Base-by-base conservation (phyloP, 2,888 invertebrate genomes). In the Cordilura impudica region DNA sequence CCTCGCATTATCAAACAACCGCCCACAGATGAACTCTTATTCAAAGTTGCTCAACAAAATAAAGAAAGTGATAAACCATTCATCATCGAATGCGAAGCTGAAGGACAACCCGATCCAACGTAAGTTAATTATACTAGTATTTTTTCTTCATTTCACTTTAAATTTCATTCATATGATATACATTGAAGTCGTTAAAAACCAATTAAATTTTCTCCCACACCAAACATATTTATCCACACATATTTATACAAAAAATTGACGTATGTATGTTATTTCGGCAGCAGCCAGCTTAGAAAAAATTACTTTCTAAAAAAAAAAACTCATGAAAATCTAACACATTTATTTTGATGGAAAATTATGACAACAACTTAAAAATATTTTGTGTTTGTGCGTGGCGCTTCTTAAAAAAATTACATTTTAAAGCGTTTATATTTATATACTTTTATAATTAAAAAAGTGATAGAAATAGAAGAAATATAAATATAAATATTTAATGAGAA, bases 11-110 rank as follows among this genome's bases (percentile, higher is more conserved):
- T 95, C 81, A 97, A 97, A 90, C 97, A 98, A 90, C 97, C 98
- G 51, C 96, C 96, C 58, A 94, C 95, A 77, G 96, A 97, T 88
- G 97, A 97, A 91, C 92, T 96, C 84, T 92, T 97, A 81, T 98
- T 97, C 90, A 96, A 97, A 93, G 97, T 97, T 83, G 95, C 95
- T 53, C 91, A 91, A 83, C 94, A 94, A 86, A 92, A 93, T 66
- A 94, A 94, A 83, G 97, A 97, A 90, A 95, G 95, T 87, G 96
- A 97, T 90, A 97, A 96, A 89, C 97, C 97, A 60, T 97, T 97
- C 91, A 94, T 97, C 86, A 96, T 99, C 83, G 97, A 98, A 90
- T 99, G 99, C 90, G 97, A 97, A 90, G 99, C 99, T 12, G 95
- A 95, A 89, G 98, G 98, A 84, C 96, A 97, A 90, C 99, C 99